Percentiles rank a stretch among this genome's conserved stretches.
phyloP scores from a whole-genome alignment of 1,140 invertebrate species.

The Dreissena polymorpha region DNA sequence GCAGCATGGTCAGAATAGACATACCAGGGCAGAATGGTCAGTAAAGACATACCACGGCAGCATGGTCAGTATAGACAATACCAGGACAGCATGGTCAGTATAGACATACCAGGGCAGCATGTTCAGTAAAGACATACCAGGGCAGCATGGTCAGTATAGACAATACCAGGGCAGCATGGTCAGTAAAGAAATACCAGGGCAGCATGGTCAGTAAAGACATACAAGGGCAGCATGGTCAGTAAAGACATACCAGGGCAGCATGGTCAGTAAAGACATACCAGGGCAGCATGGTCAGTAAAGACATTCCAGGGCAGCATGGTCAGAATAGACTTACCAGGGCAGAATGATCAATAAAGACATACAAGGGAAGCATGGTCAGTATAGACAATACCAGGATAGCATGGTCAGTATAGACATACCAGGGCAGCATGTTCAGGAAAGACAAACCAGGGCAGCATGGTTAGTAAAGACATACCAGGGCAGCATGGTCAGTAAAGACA shows the following conservation, averaged over 20 bases:
- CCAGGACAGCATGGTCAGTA: too few relatives aligned
- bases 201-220: background rate
- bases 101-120: constrained; percentile 12
- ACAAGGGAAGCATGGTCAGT: background rate
- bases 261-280: background rate
- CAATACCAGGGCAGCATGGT: too few relatives aligned
- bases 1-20: too few relatives aligned
- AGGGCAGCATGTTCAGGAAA: too few relatives aligned
- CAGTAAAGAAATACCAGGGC: constrained; percentile 8
- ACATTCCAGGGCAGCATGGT: too few relatives aligned
- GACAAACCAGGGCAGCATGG: background rate
- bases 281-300: background rate
- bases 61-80: too few relatives aligned
- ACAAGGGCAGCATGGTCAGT: too few relatives aligned
- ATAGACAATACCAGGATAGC: background rate
- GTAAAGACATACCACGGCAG: background rate
- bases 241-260: too few relatives aligned
- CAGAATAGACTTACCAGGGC: too few relatives aligned
- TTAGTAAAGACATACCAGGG: background rate
- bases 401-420: too few relatives aligned
- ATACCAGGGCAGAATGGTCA: background rate
- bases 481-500: too few relatives aligned
- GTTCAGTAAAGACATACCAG: background rate
- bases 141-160: too few relatives aligned
- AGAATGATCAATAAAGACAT: background rate